Evolutionary conservation across 2,888 invertebrate genomes (phyloP), one percentile per base, ranked within the genome.

Genomic region (Didymodactylos carnosus): DNA sequence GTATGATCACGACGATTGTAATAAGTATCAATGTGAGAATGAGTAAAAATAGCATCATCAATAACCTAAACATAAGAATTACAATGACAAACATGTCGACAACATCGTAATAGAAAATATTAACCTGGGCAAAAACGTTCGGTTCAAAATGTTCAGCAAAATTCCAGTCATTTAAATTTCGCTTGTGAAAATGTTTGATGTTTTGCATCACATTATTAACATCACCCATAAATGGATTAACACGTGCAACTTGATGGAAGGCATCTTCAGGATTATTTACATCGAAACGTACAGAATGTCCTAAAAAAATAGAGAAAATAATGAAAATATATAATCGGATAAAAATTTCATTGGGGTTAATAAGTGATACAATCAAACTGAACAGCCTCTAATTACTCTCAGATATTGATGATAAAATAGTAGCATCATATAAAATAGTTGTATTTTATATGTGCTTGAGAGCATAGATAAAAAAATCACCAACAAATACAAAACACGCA

Each of bases 81-180:
- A 43, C 19, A 43, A 43, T 43, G n/a, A n/a, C n/a, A n/a, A n/a
- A n/a, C n/a, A n/a, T n/a, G n/a, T n/a, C n/a, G n/a, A n/a, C n/a
- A n/a, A n/a, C n/a, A n/a, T 10, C 14, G 43, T 10, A 16, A 49
- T 14, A 6, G 4, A n/a, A 1, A n/a, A 62, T 62, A 46, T 75
- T 46, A 70, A 83, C 82, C 80, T 83, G 82, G 25, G 80, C 77
- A 0, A 83, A 77, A n/a, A 82, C 78, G 40, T 79, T 76, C 13
- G 80, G 79, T 40, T 82, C 80, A 73, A 80, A 79, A 75, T 82
- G 82, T 75, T 83, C 83, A 53, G 81, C 81, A 78, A 80, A 83
- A 76, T 81, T 81, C 82, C 82, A 83, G 75, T 81, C 80, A 74
- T 82, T 81, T n/a, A 83, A 77, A 62, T 78, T 78, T 40, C 82